phyloP scores from a whole-genome alignment of 2,113 vertebrate species.

The Anoplopoma fimbria region DNA sequence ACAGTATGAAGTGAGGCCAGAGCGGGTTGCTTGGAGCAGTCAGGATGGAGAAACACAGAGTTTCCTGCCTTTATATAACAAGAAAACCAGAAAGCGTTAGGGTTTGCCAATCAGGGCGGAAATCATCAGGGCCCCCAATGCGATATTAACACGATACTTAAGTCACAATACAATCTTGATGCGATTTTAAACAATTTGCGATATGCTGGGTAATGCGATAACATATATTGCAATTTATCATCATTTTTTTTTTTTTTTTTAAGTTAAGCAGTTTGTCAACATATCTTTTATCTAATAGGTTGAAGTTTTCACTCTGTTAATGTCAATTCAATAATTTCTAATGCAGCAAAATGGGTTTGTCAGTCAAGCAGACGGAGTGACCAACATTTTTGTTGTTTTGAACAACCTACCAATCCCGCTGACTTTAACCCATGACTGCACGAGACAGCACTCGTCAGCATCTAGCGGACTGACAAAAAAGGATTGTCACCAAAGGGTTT shows the following conservation, averaged over 20 bases:
- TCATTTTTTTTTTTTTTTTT: background rate
- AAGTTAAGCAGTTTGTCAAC: background rate
- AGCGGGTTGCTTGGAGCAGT: conserved; percentile 33
- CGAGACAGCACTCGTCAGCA: too few relatives aligned
- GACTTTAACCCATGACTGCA: too few relatives aligned
- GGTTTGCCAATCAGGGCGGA: conserved; percentile 1
- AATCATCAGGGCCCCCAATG: background rate
- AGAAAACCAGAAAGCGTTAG: conserved; percentile 8
- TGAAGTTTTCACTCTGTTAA: background rate
- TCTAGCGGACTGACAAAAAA: too few relatives aligned
- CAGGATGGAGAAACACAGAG: background rate
- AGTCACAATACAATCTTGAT: background rate
- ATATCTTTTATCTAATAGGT: background rate
- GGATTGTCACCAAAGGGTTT: too few relatives aligned
- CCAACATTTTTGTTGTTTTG: too few relatives aligned
- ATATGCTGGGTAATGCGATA: background rate
- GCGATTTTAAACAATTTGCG: background rate
- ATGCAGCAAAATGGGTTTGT: too few relatives aligned
- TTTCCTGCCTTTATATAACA: conserved; percentile 1
- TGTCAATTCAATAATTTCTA: too few relatives aligned
- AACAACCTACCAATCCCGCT: too few relatives aligned
- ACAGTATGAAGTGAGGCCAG: conserved; percentile 53
- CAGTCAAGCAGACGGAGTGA: too few relatives aligned
- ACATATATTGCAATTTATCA: background rate
- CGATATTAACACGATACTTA: background rate